Evolutionary conservation across 2,113 vertebrate genomes (phyloP).

Genomic region (Oryzias javanicus): DNA sequence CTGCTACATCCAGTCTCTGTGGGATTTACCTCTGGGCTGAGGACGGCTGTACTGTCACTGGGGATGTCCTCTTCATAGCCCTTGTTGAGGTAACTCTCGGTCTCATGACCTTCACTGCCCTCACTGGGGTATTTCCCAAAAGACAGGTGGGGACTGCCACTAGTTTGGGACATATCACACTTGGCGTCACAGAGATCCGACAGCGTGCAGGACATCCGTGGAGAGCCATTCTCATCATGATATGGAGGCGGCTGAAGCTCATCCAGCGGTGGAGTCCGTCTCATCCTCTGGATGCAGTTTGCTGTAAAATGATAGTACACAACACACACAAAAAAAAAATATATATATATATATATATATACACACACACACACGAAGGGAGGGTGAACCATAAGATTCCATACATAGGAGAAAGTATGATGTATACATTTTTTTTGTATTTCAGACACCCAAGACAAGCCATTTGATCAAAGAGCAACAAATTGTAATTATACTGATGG

Average conservation of each 20-base stretch:
- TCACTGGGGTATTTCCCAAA: constrained; percentile 91
- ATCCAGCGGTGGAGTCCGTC: constrained; percentile 91
- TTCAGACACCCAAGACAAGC: no score
- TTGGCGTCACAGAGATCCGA: constrained; percentile 92
- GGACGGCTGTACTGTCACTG: constrained; percentile 94
- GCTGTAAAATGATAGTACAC: constrained; percentile 68
- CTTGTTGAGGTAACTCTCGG: constrained; percentile 91
- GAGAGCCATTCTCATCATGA: constrained; percentile 94
- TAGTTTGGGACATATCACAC: constrained; percentile 88
- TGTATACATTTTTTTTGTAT: no score
- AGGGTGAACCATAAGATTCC: no score
- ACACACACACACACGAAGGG: no score
- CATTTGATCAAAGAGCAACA: no score
- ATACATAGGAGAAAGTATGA: no score
- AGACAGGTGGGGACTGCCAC: constrained; percentile 89
- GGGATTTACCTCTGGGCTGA: constrained; percentile 90
- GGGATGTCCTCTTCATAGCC: constrained; percentile 94
- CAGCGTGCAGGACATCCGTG: constrained; percentile 92
- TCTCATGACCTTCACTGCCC: constrained; percentile 84
- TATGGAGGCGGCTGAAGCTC: constrained; percentile 95
- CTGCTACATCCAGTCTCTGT: rapidly evolving
- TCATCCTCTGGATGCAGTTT: constrained; percentile 97
- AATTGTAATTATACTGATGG: no score
- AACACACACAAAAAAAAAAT: no score
- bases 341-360: no score